phyloP scores from a whole-genome alignment of 2,888 invertebrate species.

The Aporophyla lueneburgensis region DNA sequence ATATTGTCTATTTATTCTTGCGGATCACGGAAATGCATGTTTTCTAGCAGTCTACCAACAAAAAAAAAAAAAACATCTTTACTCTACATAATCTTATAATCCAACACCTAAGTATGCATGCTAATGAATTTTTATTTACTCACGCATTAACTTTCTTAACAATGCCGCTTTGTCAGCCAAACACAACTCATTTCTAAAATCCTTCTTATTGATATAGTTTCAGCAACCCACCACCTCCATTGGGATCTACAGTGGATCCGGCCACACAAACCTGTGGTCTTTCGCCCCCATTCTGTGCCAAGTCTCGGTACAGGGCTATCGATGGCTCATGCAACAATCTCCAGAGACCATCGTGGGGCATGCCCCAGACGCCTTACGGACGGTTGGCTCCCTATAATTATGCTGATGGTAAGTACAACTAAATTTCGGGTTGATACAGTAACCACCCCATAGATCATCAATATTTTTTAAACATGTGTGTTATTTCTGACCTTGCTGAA shows the following conservation, averaged over 20 bases:
- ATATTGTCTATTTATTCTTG: not conserved
- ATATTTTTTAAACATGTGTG: not conserved
- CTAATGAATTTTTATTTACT: no score
- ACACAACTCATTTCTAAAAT: not conserved
- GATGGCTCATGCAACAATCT: slow-evolving; percentile 99
- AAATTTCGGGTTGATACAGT: not conserved
- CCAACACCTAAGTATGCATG: slow-evolving; percentile 9
- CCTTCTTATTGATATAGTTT: slow-evolving; percentile 74
- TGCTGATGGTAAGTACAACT: slow-evolving; percentile 91
- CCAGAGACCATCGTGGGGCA: slow-evolving; percentile 95
- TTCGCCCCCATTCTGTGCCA: slow-evolving; percentile 86
- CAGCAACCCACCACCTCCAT: slow-evolving; percentile 85
- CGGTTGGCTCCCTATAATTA: slow-evolving; percentile 92
- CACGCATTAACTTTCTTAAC: not conserved
- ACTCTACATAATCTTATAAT: not conserved
- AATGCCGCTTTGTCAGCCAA: not conserved
- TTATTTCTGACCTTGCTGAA: not conserved
- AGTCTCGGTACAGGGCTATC: slow-evolving; percentile 92
- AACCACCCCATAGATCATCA: not conserved
- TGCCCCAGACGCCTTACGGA: slow-evolving; percentile 93
- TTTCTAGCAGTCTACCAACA: not conserved
- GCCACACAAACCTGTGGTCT: slow-evolving; percentile 87
- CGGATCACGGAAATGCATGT: not conserved
- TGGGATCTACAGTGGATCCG: slow-evolving; percentile 84
- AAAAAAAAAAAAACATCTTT: no score